phyloP scores from a whole-genome alignment of 2,888 invertebrate species.

The Onthophagus sagittarius region DNA sequence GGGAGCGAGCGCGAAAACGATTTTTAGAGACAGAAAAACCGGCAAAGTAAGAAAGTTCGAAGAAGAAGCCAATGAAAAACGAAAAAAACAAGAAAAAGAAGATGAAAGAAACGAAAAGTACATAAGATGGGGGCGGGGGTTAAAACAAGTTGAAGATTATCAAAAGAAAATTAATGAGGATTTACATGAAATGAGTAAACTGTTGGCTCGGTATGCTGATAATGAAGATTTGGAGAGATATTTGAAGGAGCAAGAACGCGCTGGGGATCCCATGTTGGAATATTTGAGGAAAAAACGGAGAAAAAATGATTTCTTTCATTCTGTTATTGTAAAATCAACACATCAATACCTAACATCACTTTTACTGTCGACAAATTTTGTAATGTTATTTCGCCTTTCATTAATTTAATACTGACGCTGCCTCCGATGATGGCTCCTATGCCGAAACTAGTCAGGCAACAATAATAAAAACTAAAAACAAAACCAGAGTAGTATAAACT shows the following conservation, averaged over 20 bases:
- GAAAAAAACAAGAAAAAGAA: conserved; percentile 64
- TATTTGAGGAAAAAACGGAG: conserved; percentile 74
- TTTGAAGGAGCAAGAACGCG: conserved; percentile 69
- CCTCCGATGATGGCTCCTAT: no score
- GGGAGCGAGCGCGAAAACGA: conserved; percentile 58
- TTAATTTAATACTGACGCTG: no score
- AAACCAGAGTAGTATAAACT: no score
- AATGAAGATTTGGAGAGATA: conserved; percentile 83
- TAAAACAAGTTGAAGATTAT: conserved; percentile 78
- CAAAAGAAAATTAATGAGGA: conserved; percentile 67
- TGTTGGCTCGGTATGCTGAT: conserved; percentile 83
- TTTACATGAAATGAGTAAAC: conserved; percentile 82
- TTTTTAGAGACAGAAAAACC: conserved; percentile 64
- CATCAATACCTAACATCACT: no score
- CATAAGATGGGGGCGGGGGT: conserved; percentile 77
- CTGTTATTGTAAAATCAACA: no score
- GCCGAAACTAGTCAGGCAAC: no score
- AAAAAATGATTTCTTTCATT: conserved; percentile 55
- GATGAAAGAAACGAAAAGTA: conserved; percentile 70
- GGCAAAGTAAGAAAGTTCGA: conserved; percentile 65
- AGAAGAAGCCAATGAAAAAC: conserved; percentile 63
- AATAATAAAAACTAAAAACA: no score
- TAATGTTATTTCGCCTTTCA: no score
- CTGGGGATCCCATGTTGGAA: conserved; percentile 91
- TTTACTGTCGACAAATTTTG: no score